Evolutionary conservation across 2,113 vertebrate genomes (phyloP), one percentile per base, ranked within the genome.

Genomic region (Larimichthys crocea): DNA sequence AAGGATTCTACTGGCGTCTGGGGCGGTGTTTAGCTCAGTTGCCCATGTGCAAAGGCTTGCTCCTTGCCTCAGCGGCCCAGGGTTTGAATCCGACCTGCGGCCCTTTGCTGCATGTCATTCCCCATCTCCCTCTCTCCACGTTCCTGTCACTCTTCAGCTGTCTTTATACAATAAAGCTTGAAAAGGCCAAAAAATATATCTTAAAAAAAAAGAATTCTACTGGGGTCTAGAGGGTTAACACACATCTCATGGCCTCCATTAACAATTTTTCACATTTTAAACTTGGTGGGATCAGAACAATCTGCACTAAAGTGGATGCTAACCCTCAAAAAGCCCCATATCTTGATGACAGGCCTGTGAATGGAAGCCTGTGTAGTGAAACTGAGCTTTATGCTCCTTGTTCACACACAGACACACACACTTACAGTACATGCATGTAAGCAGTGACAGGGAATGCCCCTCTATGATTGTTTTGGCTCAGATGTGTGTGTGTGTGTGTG

Each of bases 401-500:
- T 22, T n/a, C 31, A 55, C 29, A 11, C 77, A 74, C 52, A 49
- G 19, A 74, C 64, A 59, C 17, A 69, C 40, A 35, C 9, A 9
- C 42, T 16, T 64, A 48, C 29, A 26, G 63, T 55, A 15, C 10
- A 24, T 64, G 46, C 42, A 70, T 22, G n/a, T 40, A 24, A 56
- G 49, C 61, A 50, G 48, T 57, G 2, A 14, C 42, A 72, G 73
- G 66, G 65, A 70, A 68, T 40, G 11, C 65, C 12, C 55, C 22
- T 5, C 4, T 24, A 4, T 46, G 55, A 73, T 67, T 72, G 62
- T 76, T 71, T 66, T 71, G 48, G 60, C 52, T 61, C 49, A 20
- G 24, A 26, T 49, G 17, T 77, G 52, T 71, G 17, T 77, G 29
- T 61, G 44, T 63, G 20, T 46, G 10, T 66, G 70, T 76, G 40